These are phyloP conservation scores for Muntiacus reevesi DNA, from an alignment of 2,113 vertebrate species.

Conservation along the genomic window DNA sequence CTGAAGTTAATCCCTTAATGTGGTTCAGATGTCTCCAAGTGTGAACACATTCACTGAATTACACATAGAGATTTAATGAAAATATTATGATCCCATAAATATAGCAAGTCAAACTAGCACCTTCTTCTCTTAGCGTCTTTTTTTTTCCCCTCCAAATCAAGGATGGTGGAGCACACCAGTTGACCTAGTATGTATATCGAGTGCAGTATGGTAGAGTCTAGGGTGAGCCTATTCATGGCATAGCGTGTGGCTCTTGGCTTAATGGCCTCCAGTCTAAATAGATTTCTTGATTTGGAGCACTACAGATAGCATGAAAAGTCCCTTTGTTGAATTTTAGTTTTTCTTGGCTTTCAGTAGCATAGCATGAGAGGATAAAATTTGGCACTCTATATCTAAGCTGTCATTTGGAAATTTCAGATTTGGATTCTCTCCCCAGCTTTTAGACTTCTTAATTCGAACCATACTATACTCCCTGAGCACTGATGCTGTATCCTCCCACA, in stretches of 20 bases:
- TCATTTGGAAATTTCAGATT: slow-evolving; percentile 75
- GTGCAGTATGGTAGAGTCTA: background rate
- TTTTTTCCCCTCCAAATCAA: background rate
- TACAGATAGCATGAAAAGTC: slow-evolving; percentile 72
- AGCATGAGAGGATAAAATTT: slow-evolving; percentile 64
- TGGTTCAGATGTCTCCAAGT: slow-evolving; percentile 59
- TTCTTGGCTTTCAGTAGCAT: slow-evolving; percentile 72
- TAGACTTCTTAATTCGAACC: slow-evolving; percentile 74
- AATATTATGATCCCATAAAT: slow-evolving; percentile 70
- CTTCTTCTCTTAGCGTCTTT: background rate
- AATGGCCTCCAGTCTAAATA: slow-evolving; percentile 41
- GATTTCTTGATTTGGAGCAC: slow-evolving; percentile 49
- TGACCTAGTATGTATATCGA: background rate
- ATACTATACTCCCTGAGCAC: slow-evolving; percentile 22
- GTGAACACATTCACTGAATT: slow-evolving; percentile 48
- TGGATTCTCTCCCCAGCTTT: slow-evolving; percentile 58
- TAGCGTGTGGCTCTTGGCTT: slow-evolving; percentile 17
- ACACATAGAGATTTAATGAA: slow-evolving; percentile 57
- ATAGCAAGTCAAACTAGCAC: slow-evolving; percentile 31
- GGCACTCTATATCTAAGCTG: slow-evolving; percentile 49
- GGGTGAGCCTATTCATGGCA: background rate
- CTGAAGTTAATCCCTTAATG: slow-evolving; percentile 43
- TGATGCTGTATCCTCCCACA: slow-evolving; percentile 40
- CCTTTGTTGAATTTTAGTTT: slow-evolving; percentile 75
- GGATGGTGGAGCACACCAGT: background rate